phyloP scores from a whole-genome alignment of 2,113 vertebrate genomes.

The Atractosteus spatula region DNA sequence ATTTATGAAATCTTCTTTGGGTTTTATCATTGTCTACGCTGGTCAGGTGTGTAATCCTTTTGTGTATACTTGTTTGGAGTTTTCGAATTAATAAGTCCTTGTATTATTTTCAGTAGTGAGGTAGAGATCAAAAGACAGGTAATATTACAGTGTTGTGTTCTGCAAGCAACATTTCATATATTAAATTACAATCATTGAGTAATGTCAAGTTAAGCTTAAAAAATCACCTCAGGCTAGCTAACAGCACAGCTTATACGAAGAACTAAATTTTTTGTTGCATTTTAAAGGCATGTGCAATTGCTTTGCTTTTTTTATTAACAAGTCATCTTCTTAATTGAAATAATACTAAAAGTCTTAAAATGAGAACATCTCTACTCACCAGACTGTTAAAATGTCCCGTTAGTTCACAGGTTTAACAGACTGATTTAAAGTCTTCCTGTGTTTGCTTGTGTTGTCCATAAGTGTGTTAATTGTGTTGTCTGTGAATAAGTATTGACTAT shows the following conservation, averaged over 20 bases:
- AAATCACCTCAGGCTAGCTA: slow-evolving; percentile 35
- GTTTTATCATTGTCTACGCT: not conserved
- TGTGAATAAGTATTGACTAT: not conserved
- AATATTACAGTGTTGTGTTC: slow-evolving; percentile 37
- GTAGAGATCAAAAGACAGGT: slow-evolving; percentile 37
- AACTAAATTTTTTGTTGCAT: slow-evolving; percentile 48
- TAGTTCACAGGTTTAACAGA: not conserved
- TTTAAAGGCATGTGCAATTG: slow-evolving; percentile 50
- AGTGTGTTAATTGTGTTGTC: not conserved
- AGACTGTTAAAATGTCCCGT: not conserved
- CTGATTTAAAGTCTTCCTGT: not conserved
- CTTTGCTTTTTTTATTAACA: slow-evolving; percentile 44
- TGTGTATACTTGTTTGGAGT: not conserved
- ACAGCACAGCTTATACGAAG: slow-evolving; percentile 50
- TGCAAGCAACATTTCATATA: slow-evolving; percentile 16
- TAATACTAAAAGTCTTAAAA: no score
- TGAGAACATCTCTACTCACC: no score
- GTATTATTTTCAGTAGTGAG: slow-evolving; percentile 26
- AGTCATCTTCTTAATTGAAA: slow-evolving; percentile 36
- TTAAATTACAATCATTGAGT: slow-evolving; percentile 61
- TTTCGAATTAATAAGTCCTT: slow-evolving; percentile 25
- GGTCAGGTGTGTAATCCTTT: not conserved
- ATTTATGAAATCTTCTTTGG: not conserved
- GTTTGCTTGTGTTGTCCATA: not conserved
- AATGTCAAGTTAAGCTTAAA: slow-evolving; percentile 48